phyloP scores from a whole-genome alignment of 1,140 invertebrate species.

The Drosophila tsacasi region DNA sequence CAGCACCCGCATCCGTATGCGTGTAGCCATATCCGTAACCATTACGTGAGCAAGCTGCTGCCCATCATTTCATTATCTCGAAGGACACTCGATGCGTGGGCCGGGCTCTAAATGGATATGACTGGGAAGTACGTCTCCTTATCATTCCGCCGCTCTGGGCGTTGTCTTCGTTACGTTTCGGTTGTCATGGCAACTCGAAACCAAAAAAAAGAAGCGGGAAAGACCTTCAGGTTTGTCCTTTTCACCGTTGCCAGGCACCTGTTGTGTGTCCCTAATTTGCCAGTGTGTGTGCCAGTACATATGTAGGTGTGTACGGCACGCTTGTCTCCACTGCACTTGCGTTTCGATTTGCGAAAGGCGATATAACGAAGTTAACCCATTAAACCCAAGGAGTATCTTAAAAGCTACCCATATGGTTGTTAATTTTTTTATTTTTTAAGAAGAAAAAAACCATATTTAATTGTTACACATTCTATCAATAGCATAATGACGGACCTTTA shows the following conservation, averaged over 20 bases:
- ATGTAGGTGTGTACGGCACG: neutral
- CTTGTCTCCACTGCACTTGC: constrained; percentile 25
- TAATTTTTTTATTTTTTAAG: too few species aligned
- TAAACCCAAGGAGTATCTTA: too few species aligned
- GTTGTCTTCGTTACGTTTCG: constrained; percentile 52
- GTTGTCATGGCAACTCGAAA: constrained; percentile 48
- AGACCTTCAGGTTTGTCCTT: constrained; percentile 81
- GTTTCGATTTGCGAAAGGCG: constrained; percentile 48
- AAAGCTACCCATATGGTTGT: too few species aligned
- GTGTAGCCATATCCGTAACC: constrained; percentile 39
- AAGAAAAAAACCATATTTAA: too few species aligned
- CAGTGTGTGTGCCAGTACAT: neutral
- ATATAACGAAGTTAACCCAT: constrained; percentile 36
- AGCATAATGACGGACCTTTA: too few species aligned
- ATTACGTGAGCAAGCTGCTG: constrained; percentile 46
- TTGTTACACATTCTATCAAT: too few species aligned
- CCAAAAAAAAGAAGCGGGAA: constrained; percentile 7
- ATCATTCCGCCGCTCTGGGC: constrained; percentile 43
- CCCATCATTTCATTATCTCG: constrained; percentile 69
- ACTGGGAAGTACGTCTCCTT: constrained; percentile 28
- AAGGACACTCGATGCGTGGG: constrained; percentile 68
- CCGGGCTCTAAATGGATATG: constrained; percentile 12
- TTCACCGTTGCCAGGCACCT: constrained; percentile 82
- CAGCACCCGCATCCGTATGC: constrained; percentile 19
- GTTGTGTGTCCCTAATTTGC: constrained; percentile 54